Conservation (phyloP, 2,113 vertebrate genomes). For the Mystacornis crossleyi region DNA sequence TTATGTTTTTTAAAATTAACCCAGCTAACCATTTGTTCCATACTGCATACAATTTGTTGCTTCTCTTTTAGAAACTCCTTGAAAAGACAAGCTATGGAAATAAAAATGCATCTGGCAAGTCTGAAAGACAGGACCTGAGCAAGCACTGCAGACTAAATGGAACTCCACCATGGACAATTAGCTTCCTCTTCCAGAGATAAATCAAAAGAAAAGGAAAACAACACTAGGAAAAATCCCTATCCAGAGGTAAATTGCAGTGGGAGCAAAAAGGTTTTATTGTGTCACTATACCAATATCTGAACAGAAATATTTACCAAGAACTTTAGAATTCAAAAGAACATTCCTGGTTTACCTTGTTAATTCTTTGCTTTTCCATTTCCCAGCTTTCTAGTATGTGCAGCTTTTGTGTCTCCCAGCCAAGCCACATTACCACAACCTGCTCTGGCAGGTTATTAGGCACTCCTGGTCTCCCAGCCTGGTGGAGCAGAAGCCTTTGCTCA, state of each 20-base stretch:
- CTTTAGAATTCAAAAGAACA: background rate
- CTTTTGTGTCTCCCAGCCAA: background rate
- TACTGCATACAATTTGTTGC: background rate
- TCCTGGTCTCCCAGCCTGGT: background rate
- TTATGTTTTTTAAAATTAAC: background rate
- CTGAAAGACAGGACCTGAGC: background rate
- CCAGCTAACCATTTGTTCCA: background rate
- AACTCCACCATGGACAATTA: background rate
- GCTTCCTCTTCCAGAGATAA: background rate
- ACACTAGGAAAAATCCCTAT: background rate
- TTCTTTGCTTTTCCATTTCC: background rate
- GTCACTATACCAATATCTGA: background rate
- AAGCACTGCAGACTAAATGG: background rate
- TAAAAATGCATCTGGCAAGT: background rate
- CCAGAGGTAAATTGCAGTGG: background rate
- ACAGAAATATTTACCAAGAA: background rate
- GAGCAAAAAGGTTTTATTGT: background rate
- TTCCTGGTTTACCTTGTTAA: background rate
- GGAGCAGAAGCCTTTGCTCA: background rate
- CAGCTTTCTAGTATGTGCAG: background rate
- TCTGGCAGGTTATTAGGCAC: background rate
- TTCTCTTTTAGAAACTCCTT: background rate
- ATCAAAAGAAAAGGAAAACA: background rate
- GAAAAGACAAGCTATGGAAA: background rate
- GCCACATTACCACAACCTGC: background rate